Base-by-base conservation (phyloP, 2,888 invertebrate species). In the Thereva nobilitata region DNA sequence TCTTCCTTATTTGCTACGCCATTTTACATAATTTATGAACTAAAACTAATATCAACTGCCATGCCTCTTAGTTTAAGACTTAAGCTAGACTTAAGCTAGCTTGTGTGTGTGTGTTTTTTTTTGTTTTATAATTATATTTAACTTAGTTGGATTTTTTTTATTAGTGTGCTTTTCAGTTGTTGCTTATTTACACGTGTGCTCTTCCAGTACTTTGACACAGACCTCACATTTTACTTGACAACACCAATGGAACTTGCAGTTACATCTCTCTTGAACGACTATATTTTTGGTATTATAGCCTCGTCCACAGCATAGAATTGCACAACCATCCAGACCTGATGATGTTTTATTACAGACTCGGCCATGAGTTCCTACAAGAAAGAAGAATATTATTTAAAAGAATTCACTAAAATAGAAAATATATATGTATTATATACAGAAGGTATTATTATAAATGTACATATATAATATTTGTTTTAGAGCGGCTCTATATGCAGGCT, bases 201-300 rank as follows among this genome's bases (percentile, higher is more conserved):
- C 84, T 76, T 95, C 92, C 68, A 89, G 84, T 76, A 85, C 86
- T 73, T 85, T 85, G 74, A 89, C 86, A 82, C 97, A 97, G 63
- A 90, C 90, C 82, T 93, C 91, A 83, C 96, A 97, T 77, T 91
- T 88, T 70, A 97, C 96, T 76, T 90, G 88, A 83, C 97, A 97
- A 84, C 97, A 97, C 96, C 96, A 97, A 79, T 93, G 92, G 82
- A 97, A 97, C 80, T 91, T 91, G 84, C 97, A 97, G 76, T 93
- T 88, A 80, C 97, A 97, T 71, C 95, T 86, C 76, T 92, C 91
- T 71, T 86, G 87, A 65, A 89, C 83, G 50, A 87, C 87, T 68
- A 88, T 86, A 77, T 90, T 91, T 76, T 89, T 86, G 23, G 94
- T 93, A 82, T 92, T 93, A 86, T 93, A 94, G 40, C 96, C 96